These are phyloP conservation scores for Ceuthmochares aereus DNA, from an alignment of 2,113 vertebrate genomes.

Conservation along the genomic window DNA sequence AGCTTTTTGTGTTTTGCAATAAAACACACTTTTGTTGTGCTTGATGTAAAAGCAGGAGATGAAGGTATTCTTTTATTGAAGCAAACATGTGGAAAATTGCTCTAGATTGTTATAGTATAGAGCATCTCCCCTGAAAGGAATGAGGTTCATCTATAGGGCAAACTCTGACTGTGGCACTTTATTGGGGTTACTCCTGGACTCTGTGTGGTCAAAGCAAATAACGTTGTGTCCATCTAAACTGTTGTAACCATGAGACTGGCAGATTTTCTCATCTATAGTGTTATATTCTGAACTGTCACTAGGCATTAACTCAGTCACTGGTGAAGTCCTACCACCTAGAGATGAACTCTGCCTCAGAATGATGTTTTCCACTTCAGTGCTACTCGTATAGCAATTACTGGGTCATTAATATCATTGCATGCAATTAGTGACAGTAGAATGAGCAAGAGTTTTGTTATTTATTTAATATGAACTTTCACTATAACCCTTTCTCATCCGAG, in stretches of 20 bases:
- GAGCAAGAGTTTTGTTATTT: conserved; percentile 63
- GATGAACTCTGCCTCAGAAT: conserved; percentile 76
- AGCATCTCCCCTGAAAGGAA: conserved; percentile 64
- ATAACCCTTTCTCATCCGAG: conserved; percentile 59
- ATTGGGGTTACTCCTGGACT: conserved; percentile 67
- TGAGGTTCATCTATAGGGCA: conserved; percentile 74
- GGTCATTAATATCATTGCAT: conserved; percentile 88
- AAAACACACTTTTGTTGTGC: conserved; percentile 55
- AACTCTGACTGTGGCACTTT: conserved; percentile 59
- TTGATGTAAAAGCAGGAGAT: conserved; percentile 67
- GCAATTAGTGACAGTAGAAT: conserved; percentile 77
- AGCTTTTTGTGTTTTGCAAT: conserved; percentile 78
- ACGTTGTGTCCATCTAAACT: conserved; percentile 64
- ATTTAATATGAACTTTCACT: conserved; percentile 54
- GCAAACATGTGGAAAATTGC: conserved; percentile 81
- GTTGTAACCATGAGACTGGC: conserved; percentile 55
- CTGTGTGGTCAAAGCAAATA: conserved; percentile 75
- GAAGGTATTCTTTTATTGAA: conserved; percentile 79
- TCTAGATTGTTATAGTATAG: conserved; percentile 68
- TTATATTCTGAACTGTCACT: conserved; percentile 81
- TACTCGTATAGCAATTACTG: conserved; percentile 75
- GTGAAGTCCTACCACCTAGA: conserved; percentile 80
- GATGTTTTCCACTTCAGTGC: conserved; percentile 81
- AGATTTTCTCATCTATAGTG: conserved; percentile 73
- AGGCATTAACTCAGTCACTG: conserved; percentile 76